Percentiles rank a stretch among this genome's conserved stretches.
These are phyloP conservation scores for Popillia japonica DNA, from an alignment of 1,140 invertebrate genomes.

Conservation along the genomic window DNA sequence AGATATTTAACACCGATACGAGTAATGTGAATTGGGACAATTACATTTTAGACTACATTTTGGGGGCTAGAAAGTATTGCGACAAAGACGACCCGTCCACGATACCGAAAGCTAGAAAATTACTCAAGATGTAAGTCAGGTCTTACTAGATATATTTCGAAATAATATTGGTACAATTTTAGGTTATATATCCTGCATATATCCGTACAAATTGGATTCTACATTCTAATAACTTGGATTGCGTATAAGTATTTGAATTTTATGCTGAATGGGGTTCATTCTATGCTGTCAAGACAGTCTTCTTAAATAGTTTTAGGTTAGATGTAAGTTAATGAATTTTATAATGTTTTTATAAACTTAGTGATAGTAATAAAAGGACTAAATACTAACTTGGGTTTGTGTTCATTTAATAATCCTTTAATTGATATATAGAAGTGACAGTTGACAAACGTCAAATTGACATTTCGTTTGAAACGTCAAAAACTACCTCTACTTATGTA, in stretches of 20 bases:
- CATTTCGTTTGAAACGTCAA: too few relatives aligned
- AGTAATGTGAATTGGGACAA: constrained; percentile 71
- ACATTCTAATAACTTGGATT: neutral
- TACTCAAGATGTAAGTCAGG: constrained; percentile 62
- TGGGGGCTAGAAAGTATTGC: constrained; percentile 76
- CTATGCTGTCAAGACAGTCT: neutral
- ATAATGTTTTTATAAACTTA: too few relatives aligned
- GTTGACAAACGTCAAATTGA: too few relatives aligned
- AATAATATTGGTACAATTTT: constrained; percentile 29
- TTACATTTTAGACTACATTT: constrained; percentile 76
- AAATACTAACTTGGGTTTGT: too few relatives aligned
- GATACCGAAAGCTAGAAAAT: constrained; percentile 71
- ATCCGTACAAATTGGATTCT: constrained; percentile 47
- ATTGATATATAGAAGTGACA: too few relatives aligned
- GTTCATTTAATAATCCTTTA: too few relatives aligned
- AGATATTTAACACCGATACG: constrained; percentile 68
- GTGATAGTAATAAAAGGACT: too few relatives aligned
- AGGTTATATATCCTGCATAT: constrained; percentile 67
- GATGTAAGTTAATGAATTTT: too few relatives aligned
- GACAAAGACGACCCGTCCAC: constrained; percentile 81
- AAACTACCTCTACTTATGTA: too few relatives aligned
- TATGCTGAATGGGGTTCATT: neutral
- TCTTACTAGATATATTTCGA: neutral
- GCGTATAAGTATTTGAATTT: neutral
- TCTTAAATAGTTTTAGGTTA: too few relatives aligned